Base-by-base conservation (phyloP, 2,113 vertebrate species). In the Tetraodon nigroviridis region DNA sequence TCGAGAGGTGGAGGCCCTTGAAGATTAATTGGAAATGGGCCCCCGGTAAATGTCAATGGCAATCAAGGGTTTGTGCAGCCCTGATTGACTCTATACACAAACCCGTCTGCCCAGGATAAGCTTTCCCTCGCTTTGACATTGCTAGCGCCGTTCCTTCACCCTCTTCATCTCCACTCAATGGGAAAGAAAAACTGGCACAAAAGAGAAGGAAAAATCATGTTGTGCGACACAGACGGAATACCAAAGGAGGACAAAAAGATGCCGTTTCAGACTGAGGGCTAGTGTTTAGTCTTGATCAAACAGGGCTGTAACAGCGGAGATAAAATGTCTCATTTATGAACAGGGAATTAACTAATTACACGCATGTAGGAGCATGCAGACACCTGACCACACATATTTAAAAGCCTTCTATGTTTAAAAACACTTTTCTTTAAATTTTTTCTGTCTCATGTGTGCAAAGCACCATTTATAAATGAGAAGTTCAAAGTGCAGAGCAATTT, bases 21-120 rank as follows among this genome's bases (percentile, higher is more conserved):
- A 90, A 92, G 90, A 89, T 92, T 92, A 91, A 92, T 91, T 91
- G 89, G 87, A 90, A 89, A 85, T 83, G 77, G 86, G 84, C 75
- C 87, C 86, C 87, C 49, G 61, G 86, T 89, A 91, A 92, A 92
- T 90, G 90, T 90, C 90, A 92, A 88, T 82, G 85, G 82, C 85
- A 90, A 87, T 89, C 85, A 86, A 84, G 85, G 84, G 87, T 86
- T 85, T 80, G 80, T 77, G 70, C 79, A 80, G 76, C 83, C 71
- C 78, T 82, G 86, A 89, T 89, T 89, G 89, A 88, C 86, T 89
- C 84, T 84, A 84, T 79, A 86, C 76, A 86, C 87, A 83, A 74
- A 81, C 75, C 75, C 72, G 61, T 77, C 80, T 77, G 67, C 79
- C 81, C 50, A 64, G 83, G 87, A 86, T 85, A 83, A 86, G 73